phyloP scores from a whole-genome alignment of 2,113 vertebrate genomes.

The Cichladusa arquata region DNA sequence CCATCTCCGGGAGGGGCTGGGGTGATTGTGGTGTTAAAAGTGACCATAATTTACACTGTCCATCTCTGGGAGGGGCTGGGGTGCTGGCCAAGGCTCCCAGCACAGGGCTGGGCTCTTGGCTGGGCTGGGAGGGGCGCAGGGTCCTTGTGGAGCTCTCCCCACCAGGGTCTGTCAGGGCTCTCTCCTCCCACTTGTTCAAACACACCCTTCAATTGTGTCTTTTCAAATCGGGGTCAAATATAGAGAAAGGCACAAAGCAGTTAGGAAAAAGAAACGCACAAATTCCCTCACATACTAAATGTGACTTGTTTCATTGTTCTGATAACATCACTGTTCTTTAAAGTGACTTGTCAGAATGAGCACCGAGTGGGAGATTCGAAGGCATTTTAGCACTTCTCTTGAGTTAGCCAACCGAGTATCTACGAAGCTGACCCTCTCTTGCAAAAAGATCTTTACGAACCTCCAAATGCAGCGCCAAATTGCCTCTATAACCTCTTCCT shows the following conservation, averaged over 20 bases:
- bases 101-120: fast-evolving
- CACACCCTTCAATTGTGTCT: background rate
- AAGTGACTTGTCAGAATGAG: background rate
- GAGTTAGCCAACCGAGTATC: background rate
- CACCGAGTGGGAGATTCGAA: background rate
- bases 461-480: background rate
- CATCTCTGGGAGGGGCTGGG: no score
- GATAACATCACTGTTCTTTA: background rate
- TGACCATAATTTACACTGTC: no score
- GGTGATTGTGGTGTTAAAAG: no score
- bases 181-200: background rate
- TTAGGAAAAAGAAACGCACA: background rate
- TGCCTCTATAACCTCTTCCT: background rate
- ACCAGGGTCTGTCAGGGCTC: fast-evolving
- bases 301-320: background rate
- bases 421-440: background rate
- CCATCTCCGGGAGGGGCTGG: no score
- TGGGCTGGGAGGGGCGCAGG: background rate
- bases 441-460: background rate
- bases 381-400: background rate
- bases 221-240: background rate
- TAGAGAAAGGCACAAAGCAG: background rate
- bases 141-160: background rate
- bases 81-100: background rate
- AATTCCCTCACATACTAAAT: background rate